Evolutionary conservation across 2,888 invertebrate species (phyloP), one percentile per base, ranked within the genome.

Genomic region (Salticus scenicus): DNA sequence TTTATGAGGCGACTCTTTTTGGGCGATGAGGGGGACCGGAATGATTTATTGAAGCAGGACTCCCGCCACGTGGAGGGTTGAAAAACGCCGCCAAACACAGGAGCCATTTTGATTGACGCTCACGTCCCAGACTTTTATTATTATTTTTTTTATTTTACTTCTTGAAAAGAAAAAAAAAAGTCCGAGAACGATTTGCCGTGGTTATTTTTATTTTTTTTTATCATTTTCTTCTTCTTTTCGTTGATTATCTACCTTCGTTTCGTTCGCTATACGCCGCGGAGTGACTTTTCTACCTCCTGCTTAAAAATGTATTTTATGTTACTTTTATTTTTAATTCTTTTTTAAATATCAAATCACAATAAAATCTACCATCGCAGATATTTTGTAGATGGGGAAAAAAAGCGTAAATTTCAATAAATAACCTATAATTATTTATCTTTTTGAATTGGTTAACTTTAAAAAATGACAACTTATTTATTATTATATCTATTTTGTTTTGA

Each of bases 31-130:
- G 51, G 80, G 73, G 37, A 47, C 67, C 51, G 72, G 47, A 31
- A 51, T 80, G 80, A 80, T 80, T 80, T 75, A 82, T 75, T 64
- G 63, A 51, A 41, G 37, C 57, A 42, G 64, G 63, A 64, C 75
- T 37, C 31, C 20, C 37, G 70, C 70, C 75, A 76, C 69, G 70
- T 75, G 71, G 64, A 75, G 31, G 42, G 64, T 70, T 57, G 41
- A 67, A 69, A 73, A 74, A 81, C 33, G 70, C 71, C 73, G 63
- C 69, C 70, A 76, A 69, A 63, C 51, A 64, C 63, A 75, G 71
- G 47, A 82, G 64, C 31, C 64, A 47, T 71, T 72, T 51, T 57
- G 51, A 72, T 72, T 72, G 72, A 72, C 51, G 51, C 51, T 67
- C 66, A 51, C 41, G 72, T 57, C 47, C 17, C 42, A 12, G 28